These are phyloP conservation scores for Natrix natrix DNA, from an alignment of 2,797 vertebrate genomes.

Conservation along the genomic window DNA sequence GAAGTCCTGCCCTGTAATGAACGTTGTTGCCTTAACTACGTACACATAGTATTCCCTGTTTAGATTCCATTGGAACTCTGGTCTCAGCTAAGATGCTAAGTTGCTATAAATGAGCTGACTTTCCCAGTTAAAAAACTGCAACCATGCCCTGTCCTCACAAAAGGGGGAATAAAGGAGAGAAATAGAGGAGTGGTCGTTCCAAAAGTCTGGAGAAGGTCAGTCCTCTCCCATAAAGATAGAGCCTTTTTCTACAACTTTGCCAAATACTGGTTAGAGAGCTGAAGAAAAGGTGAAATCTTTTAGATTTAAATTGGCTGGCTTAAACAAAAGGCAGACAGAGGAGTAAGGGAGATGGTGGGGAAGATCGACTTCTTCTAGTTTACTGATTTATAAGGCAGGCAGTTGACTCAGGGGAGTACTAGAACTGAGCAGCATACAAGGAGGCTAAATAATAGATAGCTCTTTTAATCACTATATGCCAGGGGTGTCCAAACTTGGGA, in stretches of 20 bases:
- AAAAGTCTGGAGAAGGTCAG: conserved; percentile 4
- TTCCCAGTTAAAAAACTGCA: neutral
- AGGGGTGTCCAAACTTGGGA: too few species aligned
- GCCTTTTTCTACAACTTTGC: neutral
- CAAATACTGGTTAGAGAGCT: conserved; percentile 8
- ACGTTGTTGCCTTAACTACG: neutral
- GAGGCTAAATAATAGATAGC: conserved; percentile 26
- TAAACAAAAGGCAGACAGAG: conserved; percentile 12
- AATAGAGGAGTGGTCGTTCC: neutral
- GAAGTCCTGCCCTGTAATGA: neutral
- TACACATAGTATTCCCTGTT: neutral
- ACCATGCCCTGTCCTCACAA: neutral
- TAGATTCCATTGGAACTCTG: neutral
- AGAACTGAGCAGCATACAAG: neutral
- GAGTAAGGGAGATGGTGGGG: neutral
- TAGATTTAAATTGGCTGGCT: conserved; percentile 7
- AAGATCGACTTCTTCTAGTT: neutral
- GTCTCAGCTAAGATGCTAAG: neutral
- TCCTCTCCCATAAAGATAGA: conserved; percentile 2
- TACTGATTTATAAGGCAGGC: conserved; percentile 30
- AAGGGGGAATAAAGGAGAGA: neutral
- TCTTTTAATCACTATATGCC: conserved; percentile 16
- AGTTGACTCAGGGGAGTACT: neutral
- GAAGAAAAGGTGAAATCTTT: conserved; percentile 12
- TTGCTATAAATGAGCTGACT: neutral